These are phyloP conservation scores for Nephotettix cincticeps DNA, from an alignment of 1,140 invertebrate genomes.

Conservation along the genomic window DNA sequence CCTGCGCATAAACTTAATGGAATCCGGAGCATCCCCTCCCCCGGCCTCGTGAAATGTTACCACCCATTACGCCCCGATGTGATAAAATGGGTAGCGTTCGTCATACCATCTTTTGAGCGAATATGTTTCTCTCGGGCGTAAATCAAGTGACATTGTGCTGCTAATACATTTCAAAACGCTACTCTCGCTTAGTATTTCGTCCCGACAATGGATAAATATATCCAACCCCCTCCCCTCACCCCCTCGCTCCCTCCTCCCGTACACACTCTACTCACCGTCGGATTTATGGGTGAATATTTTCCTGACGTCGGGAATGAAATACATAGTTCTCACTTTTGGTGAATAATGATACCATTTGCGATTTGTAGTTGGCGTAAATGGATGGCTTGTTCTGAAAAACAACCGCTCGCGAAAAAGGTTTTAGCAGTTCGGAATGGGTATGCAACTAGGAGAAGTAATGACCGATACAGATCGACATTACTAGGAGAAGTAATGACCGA, in stretches of 20 bases:
- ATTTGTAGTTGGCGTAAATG: slow-evolving; percentile 6
- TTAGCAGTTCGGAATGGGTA: background rate
- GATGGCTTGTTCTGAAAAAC: background rate
- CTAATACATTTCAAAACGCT: slow-evolving; percentile 7
- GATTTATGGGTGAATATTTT: slow-evolving; percentile 8
- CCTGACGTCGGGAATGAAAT: slow-evolving; percentile 9
- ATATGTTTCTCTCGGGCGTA: background rate
- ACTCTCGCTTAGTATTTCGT: slow-evolving; percentile 2
- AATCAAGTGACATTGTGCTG: slow-evolving; percentile 3
- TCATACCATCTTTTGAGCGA: slow-evolving; percentile 6
- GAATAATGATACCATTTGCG: slow-evolving; percentile 5
- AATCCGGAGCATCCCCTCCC: slow-evolving; percentile 6
- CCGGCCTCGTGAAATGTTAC: background rate
- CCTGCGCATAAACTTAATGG: slow-evolving; percentile 1
- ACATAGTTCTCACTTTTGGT: slow-evolving; percentile 12
- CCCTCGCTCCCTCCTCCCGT: background rate
- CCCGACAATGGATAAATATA: slow-evolving; percentile 10
- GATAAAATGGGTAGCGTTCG: background rate
- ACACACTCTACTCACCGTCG: background rate
- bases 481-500: too few species aligned
- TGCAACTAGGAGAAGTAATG: too few species aligned
- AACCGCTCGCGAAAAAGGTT: background rate
- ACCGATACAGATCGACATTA: too few species aligned
- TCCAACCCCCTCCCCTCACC: background rate
- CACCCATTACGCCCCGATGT: background rate